phyloP scores from a whole-genome alignment of 2,113 vertebrate species.

The Solea solea region DNA sequence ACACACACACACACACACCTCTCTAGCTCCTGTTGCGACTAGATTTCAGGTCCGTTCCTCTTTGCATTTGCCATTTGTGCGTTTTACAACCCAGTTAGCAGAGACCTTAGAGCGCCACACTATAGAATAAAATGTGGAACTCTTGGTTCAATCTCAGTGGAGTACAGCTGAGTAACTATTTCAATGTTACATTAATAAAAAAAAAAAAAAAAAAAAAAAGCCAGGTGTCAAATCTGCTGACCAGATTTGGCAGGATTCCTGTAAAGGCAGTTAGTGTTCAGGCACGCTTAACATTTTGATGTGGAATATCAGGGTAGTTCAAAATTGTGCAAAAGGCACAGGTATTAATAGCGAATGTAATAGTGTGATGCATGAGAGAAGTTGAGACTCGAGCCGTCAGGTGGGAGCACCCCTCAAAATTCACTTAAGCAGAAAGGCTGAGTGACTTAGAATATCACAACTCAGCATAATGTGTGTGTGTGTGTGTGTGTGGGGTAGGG shows the following conservation, averaged over 20 bases:
- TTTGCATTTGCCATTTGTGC: conserved; percentile 50
- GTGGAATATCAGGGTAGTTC: not conserved
- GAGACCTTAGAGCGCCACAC: conserved; percentile 53
- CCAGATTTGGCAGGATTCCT: conserved; percentile 7
- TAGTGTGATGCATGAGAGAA: conserved; percentile 17
- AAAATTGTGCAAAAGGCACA: not conserved
- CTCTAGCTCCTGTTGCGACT: not conserved
- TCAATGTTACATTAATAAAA: conserved; percentile 26
- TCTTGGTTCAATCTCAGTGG: conserved; percentile 22
- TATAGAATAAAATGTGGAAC: conserved; percentile 33
- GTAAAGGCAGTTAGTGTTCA: not conserved
- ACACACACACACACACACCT: not conserved
- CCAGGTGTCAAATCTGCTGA: conserved; percentile 3
- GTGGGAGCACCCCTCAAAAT: conserved; percentile 33
- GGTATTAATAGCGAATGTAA: conserved; percentile 6
- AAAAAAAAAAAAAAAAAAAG: not conserved
- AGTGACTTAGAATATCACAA: conserved; percentile 66
- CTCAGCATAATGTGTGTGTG: not conserved
- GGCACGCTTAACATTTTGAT: conserved; percentile 19
- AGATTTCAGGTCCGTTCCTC: conserved; percentile 27
- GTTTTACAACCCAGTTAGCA: conserved; percentile 65
- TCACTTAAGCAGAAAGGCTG: conserved; percentile 58
- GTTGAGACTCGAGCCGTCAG: conserved; percentile 35
- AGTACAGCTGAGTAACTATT: conserved; percentile 37
- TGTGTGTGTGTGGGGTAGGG: not conserved